Evolutionary conservation across 2,113 vertebrate species (phyloP), one percentile per base, ranked within the genome.

Genomic region (Peromyscus californicus): DNA sequence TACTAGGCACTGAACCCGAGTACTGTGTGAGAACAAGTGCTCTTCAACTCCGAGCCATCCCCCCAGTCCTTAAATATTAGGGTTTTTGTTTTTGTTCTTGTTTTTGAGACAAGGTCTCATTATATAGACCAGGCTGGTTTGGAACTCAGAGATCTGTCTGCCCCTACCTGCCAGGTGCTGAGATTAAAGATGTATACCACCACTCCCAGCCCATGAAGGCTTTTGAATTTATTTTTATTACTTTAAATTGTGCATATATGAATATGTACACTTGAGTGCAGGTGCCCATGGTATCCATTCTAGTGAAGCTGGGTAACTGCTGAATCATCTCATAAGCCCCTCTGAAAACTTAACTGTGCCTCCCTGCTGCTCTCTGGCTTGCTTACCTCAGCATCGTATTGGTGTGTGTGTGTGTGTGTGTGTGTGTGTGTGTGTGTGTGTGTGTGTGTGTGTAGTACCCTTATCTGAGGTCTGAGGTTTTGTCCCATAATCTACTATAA

Each of bases 371-470:
- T 26, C 36, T 1, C 19, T 31, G 82, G 67, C 31, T 82, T 70
- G 26, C 86, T 26, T 19, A 22, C 13, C 42, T 39, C 19, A 5
- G 1, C 13, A 5, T 54, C 11, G 0, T 15, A 1, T 11, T 36
- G 39, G 48, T 45, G 51, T 13, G 7, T 87, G 11, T 31, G 8
- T 10, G 3, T 10, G 9, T 24, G n/a, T 5, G 8, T 42, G 21
- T 31, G 26, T 2, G 10, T 4, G 6, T 3, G 69, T 6, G 36
- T 33, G 24, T 76, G n/a, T 5, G 13, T 22, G 3, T n/a, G 3
- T 57, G 16, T 57, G 31, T 80, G 31, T 45, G 24, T n/a, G 63
- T n/a, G 21, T 82, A 11, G 21, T 24, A 1, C 5, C 24, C 22
- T 83, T 61, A 48, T 54, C 54, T 54, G 54, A 51, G 51, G 51